These are phyloP conservation scores for Gila orcuttii DNA, from an alignment of 2,113 vertebrate genomes.

Conservation along the genomic window DNA sequence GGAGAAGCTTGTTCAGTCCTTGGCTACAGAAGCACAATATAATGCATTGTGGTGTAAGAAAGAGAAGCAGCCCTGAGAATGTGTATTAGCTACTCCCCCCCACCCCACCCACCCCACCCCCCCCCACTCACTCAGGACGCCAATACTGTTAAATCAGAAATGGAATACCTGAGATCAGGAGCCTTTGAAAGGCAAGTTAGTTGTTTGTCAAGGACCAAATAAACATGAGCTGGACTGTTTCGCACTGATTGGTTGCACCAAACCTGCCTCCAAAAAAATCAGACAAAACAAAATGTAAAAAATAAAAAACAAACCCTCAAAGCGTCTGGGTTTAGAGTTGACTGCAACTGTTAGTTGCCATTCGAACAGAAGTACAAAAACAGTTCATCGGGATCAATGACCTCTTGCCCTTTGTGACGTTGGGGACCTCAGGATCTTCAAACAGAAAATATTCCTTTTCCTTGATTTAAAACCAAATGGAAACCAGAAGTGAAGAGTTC, in stretches of 20 bases:
- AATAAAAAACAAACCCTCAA: background rate
- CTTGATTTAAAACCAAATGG: constrained; percentile 23
- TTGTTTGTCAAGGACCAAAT: constrained; percentile 2
- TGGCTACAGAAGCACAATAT: constrained; percentile 5
- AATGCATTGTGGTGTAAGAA: background rate
- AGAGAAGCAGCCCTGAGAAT: constrained; percentile 46
- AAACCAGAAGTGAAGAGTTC: constrained; percentile 55
- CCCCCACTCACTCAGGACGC: background rate
- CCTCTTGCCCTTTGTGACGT: background rate
- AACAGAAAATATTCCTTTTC: background rate
- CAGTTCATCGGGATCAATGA: background rate
- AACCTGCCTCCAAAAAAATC: background rate
- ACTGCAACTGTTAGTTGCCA: background rate
- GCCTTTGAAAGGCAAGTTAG: constrained; percentile 10
- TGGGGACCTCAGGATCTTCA: background rate
- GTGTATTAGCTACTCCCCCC: background rate
- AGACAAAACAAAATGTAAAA: background rate
- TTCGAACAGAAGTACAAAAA: background rate
- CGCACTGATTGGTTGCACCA: background rate
- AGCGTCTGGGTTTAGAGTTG: background rate
- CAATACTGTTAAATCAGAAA: constrained; percentile 16
- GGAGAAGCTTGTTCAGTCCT: background rate
- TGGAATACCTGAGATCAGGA: constrained; percentile 35
- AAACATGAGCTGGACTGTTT: constrained; percentile 1
- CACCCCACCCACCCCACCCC: too few relatives aligned